Conservation (phyloP, 2,113 vertebrate genomes). For the Pipa parva region DNA sequence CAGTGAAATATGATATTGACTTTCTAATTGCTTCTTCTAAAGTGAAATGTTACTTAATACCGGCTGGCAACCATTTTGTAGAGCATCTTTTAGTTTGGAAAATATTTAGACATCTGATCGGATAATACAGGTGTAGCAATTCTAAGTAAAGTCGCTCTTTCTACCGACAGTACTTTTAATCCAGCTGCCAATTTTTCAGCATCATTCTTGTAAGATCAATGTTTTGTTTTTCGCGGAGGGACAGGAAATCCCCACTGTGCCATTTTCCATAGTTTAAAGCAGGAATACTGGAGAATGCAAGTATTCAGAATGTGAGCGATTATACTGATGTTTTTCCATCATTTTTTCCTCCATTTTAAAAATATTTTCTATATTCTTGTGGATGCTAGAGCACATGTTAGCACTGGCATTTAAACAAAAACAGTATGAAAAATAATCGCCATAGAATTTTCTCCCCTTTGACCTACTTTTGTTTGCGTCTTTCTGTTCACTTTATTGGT, state of each 20-base stretch:
- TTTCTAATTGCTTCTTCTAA: constrained; percentile 19
- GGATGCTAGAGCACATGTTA: background rate
- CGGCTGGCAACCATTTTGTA: background rate
- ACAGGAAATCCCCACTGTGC: constrained; percentile 34
- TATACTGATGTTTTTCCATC: constrained; percentile 29
- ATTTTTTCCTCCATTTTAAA: constrained; percentile 2
- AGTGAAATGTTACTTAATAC: constrained; percentile 5
- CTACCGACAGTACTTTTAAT: background rate
- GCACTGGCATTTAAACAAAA: too few relatives aligned
- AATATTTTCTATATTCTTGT: background rate
- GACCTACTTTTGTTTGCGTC: too few relatives aligned
- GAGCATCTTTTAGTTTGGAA: background rate
- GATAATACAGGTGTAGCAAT: background rate
- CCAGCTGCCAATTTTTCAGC: constrained; percentile 16
- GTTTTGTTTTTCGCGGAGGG: constrained; percentile 10
- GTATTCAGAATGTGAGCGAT: constrained; percentile 6
- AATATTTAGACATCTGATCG: background rate
- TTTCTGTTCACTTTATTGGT: too few relatives aligned
- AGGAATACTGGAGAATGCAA: constrained; percentile 16
- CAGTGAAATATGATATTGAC: constrained; percentile 29
- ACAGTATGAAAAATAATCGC: too few relatives aligned
- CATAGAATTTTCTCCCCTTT: too few relatives aligned
- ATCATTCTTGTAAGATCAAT: background rate
- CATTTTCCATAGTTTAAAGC: constrained; percentile 27
- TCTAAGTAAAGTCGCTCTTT: background rate